phyloP scores from a whole-genome alignment of 2,113 vertebrate species.

The Octodon degus region DNA sequence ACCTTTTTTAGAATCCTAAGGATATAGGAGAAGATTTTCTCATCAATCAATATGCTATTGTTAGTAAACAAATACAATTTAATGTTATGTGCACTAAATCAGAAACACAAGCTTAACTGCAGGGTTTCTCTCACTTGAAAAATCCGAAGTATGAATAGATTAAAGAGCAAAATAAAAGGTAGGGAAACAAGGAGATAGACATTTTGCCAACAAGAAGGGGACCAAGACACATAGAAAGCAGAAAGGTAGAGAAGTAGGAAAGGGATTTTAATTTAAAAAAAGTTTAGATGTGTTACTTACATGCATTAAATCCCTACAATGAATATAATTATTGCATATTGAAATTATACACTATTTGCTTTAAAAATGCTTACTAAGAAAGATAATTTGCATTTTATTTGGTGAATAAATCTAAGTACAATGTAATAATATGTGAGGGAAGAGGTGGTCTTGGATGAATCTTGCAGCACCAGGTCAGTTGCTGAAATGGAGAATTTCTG shows the following conservation, averaged over 20 bases:
- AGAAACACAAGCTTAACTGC: not conserved
- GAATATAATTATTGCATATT: not conserved
- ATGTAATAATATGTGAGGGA: not conserved
- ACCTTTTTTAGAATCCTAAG: not conserved
- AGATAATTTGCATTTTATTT: not conserved
- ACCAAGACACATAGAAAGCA: not conserved
- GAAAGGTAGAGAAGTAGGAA: not conserved
- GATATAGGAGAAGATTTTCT: not conserved
- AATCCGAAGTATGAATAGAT: not conserved
- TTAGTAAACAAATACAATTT: slow-evolving; percentile 14
- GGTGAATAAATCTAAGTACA: not conserved
- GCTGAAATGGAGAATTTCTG: not conserved
- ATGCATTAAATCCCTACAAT: not conserved
- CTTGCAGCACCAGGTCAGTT: not conserved
- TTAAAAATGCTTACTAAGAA: not conserved
- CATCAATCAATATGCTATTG: not conserved
- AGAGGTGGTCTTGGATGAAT: not conserved
- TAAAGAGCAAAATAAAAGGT: not conserved
- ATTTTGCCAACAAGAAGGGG: not conserved
- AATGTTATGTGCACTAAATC: not conserved
- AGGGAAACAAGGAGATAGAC: not conserved
- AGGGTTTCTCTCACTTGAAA: not conserved
- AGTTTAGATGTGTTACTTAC: not conserved
- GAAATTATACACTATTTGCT: not conserved
- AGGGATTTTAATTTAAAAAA: not conserved